Evolutionary conservation across 1,140 invertebrate genomes (phyloP), one percentile per base, ranked within the genome.

Genomic region (Aphelenchoides avenae): DNA sequence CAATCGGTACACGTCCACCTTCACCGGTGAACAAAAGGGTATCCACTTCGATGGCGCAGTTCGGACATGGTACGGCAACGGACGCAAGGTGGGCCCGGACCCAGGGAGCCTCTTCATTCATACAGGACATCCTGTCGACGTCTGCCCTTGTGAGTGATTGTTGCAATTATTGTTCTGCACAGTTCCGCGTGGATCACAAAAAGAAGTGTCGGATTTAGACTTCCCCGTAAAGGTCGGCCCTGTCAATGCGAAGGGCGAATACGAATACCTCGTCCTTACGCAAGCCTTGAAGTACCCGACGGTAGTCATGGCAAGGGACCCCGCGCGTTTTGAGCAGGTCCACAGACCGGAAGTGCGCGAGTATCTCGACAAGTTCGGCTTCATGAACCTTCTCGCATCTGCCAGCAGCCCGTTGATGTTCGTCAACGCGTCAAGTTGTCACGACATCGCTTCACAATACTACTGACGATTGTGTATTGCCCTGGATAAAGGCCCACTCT

Each of bases 211-310:
- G 13, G 27, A n/a, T 68, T 60, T 11, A 71, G 69, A 74, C 52
- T 63, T 75, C 20, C 68, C 71, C 11, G 48, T 75, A 2, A 63
- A 66, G 41, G 46, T 71, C 34, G 71, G 68, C 5, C 67, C 61
- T 0, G 13, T 37, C 11, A 63, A 56, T 39, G 50, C 52, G 29
- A 11, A 27, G 4, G 68, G 68, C 20, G 37, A 68, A 36, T 75
- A 64, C 50, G 64, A 66, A 7, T 71, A 71, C 51, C 29, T 75
- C 33, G 54, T 71, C 22, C 37, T 71, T 26, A 64, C 70, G 1
- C 71, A 74, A 40, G 53, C 71, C 6, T 34, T 71, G 3, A 71
- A 71, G 48, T 59, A 68, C 37, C 69, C 71, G 3, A 71, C 69
- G 18, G 64, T 73, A 41, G 71, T 71, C 2, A 22, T 71, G 36